Conservation (phyloP, 2,113 vertebrate species). For the Vulpes vulpes region DNA sequence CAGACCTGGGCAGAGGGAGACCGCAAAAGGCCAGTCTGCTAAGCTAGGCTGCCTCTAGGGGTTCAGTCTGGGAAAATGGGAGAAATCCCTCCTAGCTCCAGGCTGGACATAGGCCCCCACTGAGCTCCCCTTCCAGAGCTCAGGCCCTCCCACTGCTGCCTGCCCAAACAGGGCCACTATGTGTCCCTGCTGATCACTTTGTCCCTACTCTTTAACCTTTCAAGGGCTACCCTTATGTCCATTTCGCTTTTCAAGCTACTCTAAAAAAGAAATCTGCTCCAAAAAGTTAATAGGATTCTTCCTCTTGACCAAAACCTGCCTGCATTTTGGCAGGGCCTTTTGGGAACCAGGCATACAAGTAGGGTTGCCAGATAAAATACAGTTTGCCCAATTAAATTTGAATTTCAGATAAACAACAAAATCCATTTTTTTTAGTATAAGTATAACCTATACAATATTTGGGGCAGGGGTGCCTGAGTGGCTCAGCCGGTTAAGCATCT, state of each 20-base stretch:
- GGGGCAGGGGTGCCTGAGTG: background rate
- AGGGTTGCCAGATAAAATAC: background rate
- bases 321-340: background rate
- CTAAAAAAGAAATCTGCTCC: slow-evolving; percentile 13
- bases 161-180: background rate
- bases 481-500: no score
- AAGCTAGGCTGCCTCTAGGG: background rate
- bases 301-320: background rate
- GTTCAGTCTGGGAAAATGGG: background rate
- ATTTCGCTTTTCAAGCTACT: background rate
- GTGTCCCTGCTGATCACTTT: background rate
- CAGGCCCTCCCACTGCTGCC: background rate
- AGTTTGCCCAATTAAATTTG: background rate
- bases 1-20: background rate
- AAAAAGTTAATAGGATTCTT: background rate
- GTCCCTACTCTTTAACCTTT: background rate
- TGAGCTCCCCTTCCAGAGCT: background rate
- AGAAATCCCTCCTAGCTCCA: background rate
- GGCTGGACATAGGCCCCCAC: background rate
- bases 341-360: background rate
- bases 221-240: background rate
- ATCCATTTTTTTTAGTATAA: background rate
- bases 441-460: background rate
- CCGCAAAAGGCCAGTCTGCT: background rate
- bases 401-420: background rate